Percentiles rank a stretch among this genome's conserved stretches.
These are phyloP conservation scores for Donacobius atricapilla DNA, from an alignment of 2,113 vertebrate species.

Conservation along the genomic window DNA sequence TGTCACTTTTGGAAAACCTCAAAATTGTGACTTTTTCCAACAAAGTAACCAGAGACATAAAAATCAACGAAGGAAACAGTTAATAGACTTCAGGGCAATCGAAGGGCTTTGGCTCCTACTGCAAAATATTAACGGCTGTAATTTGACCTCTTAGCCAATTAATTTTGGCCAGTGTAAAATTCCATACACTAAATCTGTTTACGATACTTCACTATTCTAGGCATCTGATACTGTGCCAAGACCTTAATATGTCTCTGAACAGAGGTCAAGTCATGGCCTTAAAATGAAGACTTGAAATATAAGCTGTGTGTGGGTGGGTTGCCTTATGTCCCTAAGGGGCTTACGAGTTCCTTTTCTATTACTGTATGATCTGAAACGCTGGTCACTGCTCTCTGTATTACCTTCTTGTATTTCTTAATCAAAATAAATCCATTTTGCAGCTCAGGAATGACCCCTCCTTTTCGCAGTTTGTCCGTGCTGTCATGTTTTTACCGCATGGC, in stretches of 20 bases:
- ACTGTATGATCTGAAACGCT: slow-evolving; percentile 51
- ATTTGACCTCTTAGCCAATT: slow-evolving; percentile 70
- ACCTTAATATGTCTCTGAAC: slow-evolving; percentile 61
- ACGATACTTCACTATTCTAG: slow-evolving; percentile 70
- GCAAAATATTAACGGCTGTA: slow-evolving; percentile 64
- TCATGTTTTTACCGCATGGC: not conserved
- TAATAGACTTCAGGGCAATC: slow-evolving; percentile 37
- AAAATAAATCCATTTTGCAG: slow-evolving; percentile 49
- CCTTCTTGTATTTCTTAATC: slow-evolving; percentile 61
- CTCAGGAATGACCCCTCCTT: not conserved
- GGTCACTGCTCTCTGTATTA: slow-evolving; percentile 41
- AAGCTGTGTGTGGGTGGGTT: slow-evolving; percentile 61
- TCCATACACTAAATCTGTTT: slow-evolving; percentile 70
- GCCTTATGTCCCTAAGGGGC: slow-evolving; percentile 48
- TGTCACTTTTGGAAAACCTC: slow-evolving; percentile 1
- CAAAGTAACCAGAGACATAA: not conserved
- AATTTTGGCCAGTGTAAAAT: slow-evolving; percentile 73
- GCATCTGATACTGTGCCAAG: slow-evolving; percentile 68
- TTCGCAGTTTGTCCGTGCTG: not conserved
- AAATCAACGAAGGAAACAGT: slow-evolving; percentile 16
- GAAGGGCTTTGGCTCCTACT: slow-evolving; percentile 43
- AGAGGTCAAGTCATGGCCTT: slow-evolving; percentile 62
- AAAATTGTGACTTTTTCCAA: not conserved
- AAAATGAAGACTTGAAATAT: slow-evolving; percentile 68
- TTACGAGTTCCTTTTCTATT: slow-evolving; percentile 57